Percentiles rank a stretch among this genome's conserved stretches.
Conservation (phyloP, 1,140 invertebrate species). For the Eueides isabella region DNA sequence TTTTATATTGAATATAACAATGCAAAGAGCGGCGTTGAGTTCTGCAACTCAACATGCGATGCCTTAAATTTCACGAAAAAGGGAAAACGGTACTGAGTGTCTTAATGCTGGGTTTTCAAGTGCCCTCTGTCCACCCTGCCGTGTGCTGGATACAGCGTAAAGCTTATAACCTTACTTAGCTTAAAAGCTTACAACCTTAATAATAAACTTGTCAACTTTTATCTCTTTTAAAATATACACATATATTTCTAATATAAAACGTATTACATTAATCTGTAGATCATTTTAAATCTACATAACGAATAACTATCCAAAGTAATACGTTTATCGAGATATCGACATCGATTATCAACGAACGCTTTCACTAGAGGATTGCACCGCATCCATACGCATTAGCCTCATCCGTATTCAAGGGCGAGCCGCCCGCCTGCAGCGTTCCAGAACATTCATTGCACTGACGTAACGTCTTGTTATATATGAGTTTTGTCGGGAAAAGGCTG, state of each 20-base stretch:
- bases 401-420: constrained; percentile 74
- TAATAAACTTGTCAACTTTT: too few species aligned
- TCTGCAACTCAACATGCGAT: too few species aligned
- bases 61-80: too few species aligned
- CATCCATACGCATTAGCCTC: constrained; percentile 71
- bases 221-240: too few species aligned
- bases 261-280: not conserved
- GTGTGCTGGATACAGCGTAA: too few species aligned
- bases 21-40: too few species aligned
- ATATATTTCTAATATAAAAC: constrained; percentile 1
- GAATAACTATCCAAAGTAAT: not conserved
- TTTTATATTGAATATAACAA: too few species aligned
- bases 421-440: constrained; percentile 57
- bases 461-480: constrained; percentile 35
- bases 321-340: constrained; percentile 31
- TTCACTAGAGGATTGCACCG: constrained; percentile 55
- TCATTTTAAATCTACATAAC: not conserved
- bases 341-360: constrained; percentile 16
- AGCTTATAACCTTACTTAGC: too few species aligned
- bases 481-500: not conserved
- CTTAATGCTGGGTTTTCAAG: too few species aligned
- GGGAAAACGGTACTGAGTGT: too few species aligned
- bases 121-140: too few species aligned
- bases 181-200: too few species aligned
- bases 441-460: constrained; percentile 53